Conservation (phyloP, 2,113 vertebrate species). For the Brachypteracias leptosomus region DNA sequence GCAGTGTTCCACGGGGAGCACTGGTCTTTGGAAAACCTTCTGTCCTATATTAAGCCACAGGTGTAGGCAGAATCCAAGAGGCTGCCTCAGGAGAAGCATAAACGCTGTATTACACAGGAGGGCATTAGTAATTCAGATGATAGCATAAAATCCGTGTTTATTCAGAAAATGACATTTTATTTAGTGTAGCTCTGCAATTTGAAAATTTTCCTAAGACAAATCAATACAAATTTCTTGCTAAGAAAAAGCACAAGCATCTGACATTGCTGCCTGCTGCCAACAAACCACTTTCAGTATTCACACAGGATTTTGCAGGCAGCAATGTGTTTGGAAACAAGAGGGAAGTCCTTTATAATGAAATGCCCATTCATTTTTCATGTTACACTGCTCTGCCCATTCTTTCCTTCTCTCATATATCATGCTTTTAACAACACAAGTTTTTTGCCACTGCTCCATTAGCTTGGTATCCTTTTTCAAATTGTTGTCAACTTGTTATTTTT, state of each 20-base stretch:
- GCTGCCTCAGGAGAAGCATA: constrained; percentile 46
- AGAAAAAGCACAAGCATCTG: constrained; percentile 47
- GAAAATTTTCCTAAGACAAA: constrained; percentile 60
- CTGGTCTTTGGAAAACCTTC: background rate
- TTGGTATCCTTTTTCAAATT: constrained; percentile 46
- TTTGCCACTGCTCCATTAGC: constrained; percentile 54
- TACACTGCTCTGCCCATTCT: constrained; percentile 22
- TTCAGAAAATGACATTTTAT: constrained; percentile 79
- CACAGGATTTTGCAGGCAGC: background rate
- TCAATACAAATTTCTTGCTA: constrained; percentile 59
- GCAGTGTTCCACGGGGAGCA: background rate
- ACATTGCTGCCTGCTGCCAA: constrained; percentile 49
- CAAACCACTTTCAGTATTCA: constrained; percentile 21
- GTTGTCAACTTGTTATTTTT: constrained; percentile 51
- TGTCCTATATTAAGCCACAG: constrained; percentile 64
- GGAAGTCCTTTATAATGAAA: constrained; percentile 44
- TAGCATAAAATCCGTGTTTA: constrained; percentile 73
- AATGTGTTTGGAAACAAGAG: background rate
- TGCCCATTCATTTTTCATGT: constrained; percentile 51
- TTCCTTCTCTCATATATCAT: constrained; percentile 40
- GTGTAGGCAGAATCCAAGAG: constrained; percentile 55
- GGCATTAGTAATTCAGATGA: constrained; percentile 63
- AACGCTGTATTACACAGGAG: constrained; percentile 48
- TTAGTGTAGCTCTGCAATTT: constrained; percentile 71
- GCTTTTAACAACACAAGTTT: constrained; percentile 50